Evolutionary conservation across 1,140 invertebrate species (phyloP), one percentile per base, ranked within the genome.

Genomic region (Pachypeltis micranthus): DNA sequence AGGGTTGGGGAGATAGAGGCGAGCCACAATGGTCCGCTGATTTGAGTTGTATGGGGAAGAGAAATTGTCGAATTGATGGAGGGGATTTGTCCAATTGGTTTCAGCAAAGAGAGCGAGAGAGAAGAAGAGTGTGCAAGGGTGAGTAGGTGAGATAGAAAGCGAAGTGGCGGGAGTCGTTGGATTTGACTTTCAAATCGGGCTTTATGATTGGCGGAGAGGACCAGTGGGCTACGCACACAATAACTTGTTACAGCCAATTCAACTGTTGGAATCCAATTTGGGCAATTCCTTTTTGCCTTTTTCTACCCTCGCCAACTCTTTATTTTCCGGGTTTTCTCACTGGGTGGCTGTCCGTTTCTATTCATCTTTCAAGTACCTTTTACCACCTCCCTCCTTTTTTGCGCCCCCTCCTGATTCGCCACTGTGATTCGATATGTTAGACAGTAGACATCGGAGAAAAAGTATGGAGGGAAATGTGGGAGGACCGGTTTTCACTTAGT

Each of bases 181-280:
- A 63, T 63, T 63, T 63, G 61, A 63, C 55, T 57, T 54, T 63
- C 61, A 44, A 63, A 63, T 63, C 24, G 25, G 44, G 27, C 29
- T 10, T 63, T 63, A 63, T 63, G 61, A 63, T 63, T 63, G 62
- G 62, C 59, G 16, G 39, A 51, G 44, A 51, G 28, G 16, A 12
- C 55, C 55, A 57, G 19, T 25, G n/a, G 54, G 47, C 51, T 24
- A 26, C 25, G 23, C 47, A 27, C 39, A 27, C 47, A 56, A 63
- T 63, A 63, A 63, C 62, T 63, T 63, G 62, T 63, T 63, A 63
- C 54, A 31, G 62, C 62, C 62, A 63, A 63, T 63, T 63, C 62
- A 63, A 63, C 28, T 39, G 34, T 29, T n/a, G 62, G 28, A 63
- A 63, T 59, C 24, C 62, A 63, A 63, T 63, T 63, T 63, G 62